Evolutionary conservation across 2,888 invertebrate species (phyloP), one percentile per base, ranked within the genome.

Genomic region (Phyllotreta cruciferae): DNA sequence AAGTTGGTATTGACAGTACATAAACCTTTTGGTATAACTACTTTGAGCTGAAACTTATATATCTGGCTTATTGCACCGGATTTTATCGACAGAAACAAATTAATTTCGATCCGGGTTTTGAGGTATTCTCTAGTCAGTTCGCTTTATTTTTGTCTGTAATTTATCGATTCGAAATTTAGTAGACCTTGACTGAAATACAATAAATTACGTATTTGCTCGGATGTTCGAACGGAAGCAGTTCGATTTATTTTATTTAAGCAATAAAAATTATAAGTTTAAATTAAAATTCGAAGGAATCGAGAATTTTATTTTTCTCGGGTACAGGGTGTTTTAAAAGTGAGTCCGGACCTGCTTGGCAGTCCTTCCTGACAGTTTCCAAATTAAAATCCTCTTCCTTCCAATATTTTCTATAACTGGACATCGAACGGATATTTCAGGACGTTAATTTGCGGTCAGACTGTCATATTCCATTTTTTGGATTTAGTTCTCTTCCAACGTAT

Each of bases 311-410:
- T 24, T 24, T 24, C 1, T 4, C 24, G 24, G 24, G 24, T 24
- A 24, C 24, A 24, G 24, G 24, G 24, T 24, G 24, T 24, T 24
- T 24, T 24, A 24, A 24, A 24, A 8, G 36, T 9, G n/a, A 39
- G 11, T 39, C 38, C 61, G 11, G 37, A 35, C 35, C 47, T 54
- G 55, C 0, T 6, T 13, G 10, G 11, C 44, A 52, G 52, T 58
- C 42, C 45, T 74, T 74, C 74, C 74, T 78, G 77, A 77, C 77
- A 77, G 76, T 74, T 74, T 72, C 71, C 74, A 79, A 77, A 78
- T 79, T 78, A 78, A 77, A 78, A 77, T 76, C 75, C 73, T 73
- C 73, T 71, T 73, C 64, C 62, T 65, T 63, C 47, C 56, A 47
- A 62, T 57, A 62, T 66, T 69, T 62, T 68, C 58, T 74, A 72